Base-by-base conservation (phyloP, 2,888 invertebrate genomes). In the Zhengitettix transpicula region DNA sequence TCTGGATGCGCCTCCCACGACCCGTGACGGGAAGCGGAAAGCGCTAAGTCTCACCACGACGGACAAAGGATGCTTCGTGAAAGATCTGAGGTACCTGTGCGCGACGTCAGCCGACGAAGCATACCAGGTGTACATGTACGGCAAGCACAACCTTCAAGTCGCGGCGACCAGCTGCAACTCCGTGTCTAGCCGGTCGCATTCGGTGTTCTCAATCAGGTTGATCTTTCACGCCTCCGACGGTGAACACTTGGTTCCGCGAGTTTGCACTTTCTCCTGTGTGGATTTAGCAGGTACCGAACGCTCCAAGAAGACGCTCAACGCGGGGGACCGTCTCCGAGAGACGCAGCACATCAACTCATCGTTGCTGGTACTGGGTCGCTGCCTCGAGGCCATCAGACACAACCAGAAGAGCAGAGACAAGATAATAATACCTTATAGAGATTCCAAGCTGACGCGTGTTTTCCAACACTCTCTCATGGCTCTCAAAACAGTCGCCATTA, bases 241-340 rank as follows among this genome's bases (percentile, higher is more conserved):
- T 56, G 40, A 56, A 12, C 7, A 1, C 14, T 44, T 16, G 41
- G 11, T 41, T 9, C 14, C 42, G 17, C 8, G 12, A 28, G 77
- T 82, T 56, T 78, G 94, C 65, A 84, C 89, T 0, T 78, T 94
- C 65, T 84, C 89, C 0, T 86, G 97, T 67, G 94, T 92, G 73
- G 96, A 97, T 76, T 75, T 97, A 64, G 96, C 96, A 54, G 96
- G 96, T 0, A 84, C 89, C n/a, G 95, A 95, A 71, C 79, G 92
- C 1, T 77, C 81, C 0, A 81, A 83, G 54, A 89, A 87, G 68
- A 86, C 89, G 0, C 75, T 80, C 52, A 87, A 87, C 71, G 76
- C 78, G 1, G 89, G 87, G 52, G 80, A 81, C 8, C 75, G 91
- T 10, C 75, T 93, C 63, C 82, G 81, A 63, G 96, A 97, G 75